These are phyloP conservation scores for Nematopogon swammerdamellus DNA, from an alignment of 2,888 invertebrate genomes.

Conservation along the genomic window DNA sequence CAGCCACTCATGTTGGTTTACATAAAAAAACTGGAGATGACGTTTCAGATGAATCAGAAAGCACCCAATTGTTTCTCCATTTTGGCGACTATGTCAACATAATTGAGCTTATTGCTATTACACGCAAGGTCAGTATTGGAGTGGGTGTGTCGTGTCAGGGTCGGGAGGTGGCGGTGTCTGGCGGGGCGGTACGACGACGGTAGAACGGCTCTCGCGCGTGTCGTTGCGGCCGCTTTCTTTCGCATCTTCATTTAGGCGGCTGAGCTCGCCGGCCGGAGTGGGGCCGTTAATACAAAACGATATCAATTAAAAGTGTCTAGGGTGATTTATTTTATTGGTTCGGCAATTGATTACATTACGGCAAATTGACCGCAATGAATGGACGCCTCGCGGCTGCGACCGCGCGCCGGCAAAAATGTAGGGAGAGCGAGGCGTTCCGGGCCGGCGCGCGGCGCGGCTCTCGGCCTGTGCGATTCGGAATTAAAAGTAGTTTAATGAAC, in stretches of 20 bases:
- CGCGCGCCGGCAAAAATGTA: slow-evolving; percentile 7
- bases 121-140: too few species aligned
- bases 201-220: too few species aligned
- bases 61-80: too few species aligned
- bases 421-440: background rate
- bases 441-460: too few species aligned
- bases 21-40: too few species aligned
- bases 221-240: background rate
- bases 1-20: too few species aligned
- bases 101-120: too few species aligned
- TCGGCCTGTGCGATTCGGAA: too few species aligned
- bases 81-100: too few species aligned
- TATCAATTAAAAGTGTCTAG: slow-evolving; percentile 54
- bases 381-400: slow-evolving; percentile 32
- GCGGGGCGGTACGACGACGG: background rate
- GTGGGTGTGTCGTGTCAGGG: too few species aligned
- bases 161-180: background rate
- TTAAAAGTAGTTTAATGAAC: too few species aligned
- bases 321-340: slow-evolving; percentile 55
- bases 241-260: background rate
- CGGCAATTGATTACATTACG: slow-evolving; percentile 55
- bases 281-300: slow-evolving; percentile 34
- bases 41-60: too few species aligned
- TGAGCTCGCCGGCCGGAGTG: background rate
- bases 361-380: slow-evolving; percentile 52